Base-by-base conservation (phyloP, 2,797 vertebrate genomes). In the Phylloscopus collybita region DNA sequence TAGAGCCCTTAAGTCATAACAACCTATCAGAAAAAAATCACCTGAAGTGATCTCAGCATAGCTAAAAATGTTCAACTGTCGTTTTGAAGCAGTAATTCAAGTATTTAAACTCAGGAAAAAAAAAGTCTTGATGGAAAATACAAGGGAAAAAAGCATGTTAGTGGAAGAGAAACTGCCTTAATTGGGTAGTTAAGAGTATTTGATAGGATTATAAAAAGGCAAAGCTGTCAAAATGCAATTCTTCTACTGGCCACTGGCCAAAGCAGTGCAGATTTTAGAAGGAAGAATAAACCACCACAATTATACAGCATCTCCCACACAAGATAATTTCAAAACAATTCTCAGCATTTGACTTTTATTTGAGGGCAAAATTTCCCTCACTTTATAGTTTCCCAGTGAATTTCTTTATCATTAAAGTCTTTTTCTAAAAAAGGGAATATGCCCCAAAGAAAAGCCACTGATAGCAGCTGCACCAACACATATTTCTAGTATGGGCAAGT, bases 61-160 rank as follows among this genome's bases (percentile, higher is more conserved):
- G 30, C 78, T 90, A 86, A 95, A 96, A 96, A 92, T 87, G 87
- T 92, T 94, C 92, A 92, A 61, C 86, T 94, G 93, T 91, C 88
- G 2, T 90, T 93, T 86, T 86, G 80, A 95, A 91, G 64, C 67
- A 88, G 66, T 81, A 93, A 96, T 94, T 96, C 80, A 95, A 86
- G 84, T 88, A 87, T 93, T 96, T 93, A 96, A 95, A 86, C 70
- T 62, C 60, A 54, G 80, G 27, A 10, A 40, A 69, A 87, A 86
- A 91, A 93, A 90, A 53, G 20, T 44, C 93, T 92, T 95, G 90
- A 90, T 29, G 15, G 84, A 90, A 94, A 94, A 94, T 95, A 65
- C 71, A 95, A 92, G 83, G 78, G 3, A 9, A 79, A 92, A 80
- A 78, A 44, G 71, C 93, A 94, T 88, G 72, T 95, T 92, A 88